Conservation (phyloP, 2,797 vertebrate species). For the Manis javanica region DNA sequence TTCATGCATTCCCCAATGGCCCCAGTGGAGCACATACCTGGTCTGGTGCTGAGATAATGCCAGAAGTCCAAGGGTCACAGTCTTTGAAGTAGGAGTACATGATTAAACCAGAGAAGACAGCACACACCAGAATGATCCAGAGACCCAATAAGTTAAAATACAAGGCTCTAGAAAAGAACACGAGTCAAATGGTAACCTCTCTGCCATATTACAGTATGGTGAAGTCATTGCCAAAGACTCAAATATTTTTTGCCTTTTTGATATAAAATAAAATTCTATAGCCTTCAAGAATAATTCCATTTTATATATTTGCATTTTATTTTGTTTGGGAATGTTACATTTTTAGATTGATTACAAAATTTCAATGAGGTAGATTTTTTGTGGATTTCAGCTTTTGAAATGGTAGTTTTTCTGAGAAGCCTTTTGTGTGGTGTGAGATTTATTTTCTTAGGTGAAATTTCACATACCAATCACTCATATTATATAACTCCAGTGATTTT, state of each 20-base stretch:
- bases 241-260: neutral
- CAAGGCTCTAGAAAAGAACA: slow-evolving; percentile 87
- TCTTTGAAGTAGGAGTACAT: slow-evolving; percentile 89
- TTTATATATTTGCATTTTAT: neutral
- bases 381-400: slow-evolving; percentile 33
- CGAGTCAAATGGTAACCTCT: fast-evolving
- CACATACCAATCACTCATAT: slow-evolving; percentile 13
- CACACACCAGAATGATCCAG: slow-evolving; percentile 87
- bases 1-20: neutral
- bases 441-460: slow-evolving; percentile 60
- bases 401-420: neutral
- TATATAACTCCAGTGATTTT: slow-evolving; percentile 48
- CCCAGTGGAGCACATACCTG: slow-evolving; percentile 85
- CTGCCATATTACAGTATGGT: fast-evolving
- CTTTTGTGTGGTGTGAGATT: neutral
- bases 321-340: neutral
- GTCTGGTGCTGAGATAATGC: slow-evolving; percentile 89
- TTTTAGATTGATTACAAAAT: slow-evolving; percentile 14
- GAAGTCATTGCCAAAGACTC: neutral
- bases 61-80: slow-evolving; percentile 92
- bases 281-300: neutral
- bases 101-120: slow-evolving; percentile 90
- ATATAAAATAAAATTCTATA: neutral
- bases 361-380: neutral
- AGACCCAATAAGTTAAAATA: slow-evolving; percentile 91